Evolutionary conservation across 2,113 vertebrate species (phyloP), one percentile per base, ranked within the genome.

Genomic region (Dicrurus megarhynchus): DNA sequence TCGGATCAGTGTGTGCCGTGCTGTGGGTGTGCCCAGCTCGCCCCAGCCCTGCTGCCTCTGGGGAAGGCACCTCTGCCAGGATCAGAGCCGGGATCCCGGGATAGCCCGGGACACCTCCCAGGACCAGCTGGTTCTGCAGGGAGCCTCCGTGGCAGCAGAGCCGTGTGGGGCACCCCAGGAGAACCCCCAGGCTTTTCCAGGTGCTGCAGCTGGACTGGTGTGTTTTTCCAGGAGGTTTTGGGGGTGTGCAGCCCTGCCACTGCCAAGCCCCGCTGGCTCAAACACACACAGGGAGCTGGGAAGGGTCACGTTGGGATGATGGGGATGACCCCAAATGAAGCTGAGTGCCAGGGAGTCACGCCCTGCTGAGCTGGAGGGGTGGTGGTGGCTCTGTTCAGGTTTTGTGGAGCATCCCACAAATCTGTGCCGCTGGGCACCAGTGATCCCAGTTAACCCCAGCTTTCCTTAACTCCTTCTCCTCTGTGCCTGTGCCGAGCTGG

Each of bases 131-230:
- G 74, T 44, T 63, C 61, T 13, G 13, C 57, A 4, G 10, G 70
- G 68, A 93, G 49, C 44, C 60, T 49, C 19, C 0, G 1, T 3
- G 80, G 67, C 27, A 44, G 30, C 65, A 16, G 82, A 37, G 67
- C 22, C 0, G 0, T 15, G 32, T 1, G 6, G n/a, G n/a, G 37
- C 4, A 8, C 49, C n/a, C 4, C 3, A 10, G 64, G 47, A 57
- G 67, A 11, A 13, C 19, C 53, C 7, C 0, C 10, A 28, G 41
- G 30, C 37, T 24, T 39, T 35, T 30, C 70, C 52, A 35, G 67
- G 16, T 0, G 8, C 47, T 41, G 50, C 24, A 18, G 39, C 79
- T 33, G 68, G 23, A 0, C 24, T 12, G 37, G 2, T 5, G 47
- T 16, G 39, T 46, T n/a, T 63, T 47, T 27, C 2, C 3, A 41